Evolutionary conservation across 2,888 invertebrate species (phyloP).

Genomic region (Bellardia bayeri): DNA sequence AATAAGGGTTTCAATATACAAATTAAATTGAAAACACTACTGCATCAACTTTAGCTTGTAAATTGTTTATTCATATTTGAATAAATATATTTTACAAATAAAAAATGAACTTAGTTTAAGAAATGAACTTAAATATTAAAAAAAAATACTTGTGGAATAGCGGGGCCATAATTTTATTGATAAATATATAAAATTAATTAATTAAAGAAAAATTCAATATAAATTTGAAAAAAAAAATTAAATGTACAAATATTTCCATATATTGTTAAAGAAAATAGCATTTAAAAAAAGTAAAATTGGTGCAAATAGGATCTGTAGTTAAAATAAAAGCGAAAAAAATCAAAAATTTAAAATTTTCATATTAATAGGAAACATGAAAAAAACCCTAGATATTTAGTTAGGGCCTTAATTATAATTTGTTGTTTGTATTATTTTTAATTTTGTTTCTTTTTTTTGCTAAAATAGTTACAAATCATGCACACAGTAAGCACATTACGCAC

Average conservation of each 20-base stretch:
- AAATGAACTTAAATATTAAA: slow-evolving; percentile 58
- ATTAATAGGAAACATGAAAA: slow-evolving; percentile 43
- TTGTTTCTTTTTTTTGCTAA: slow-evolving; percentile 46
- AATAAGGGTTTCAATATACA: slow-evolving; percentile 25
- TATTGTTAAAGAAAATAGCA: slow-evolving; percentile 66
- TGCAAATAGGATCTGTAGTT: slow-evolving; percentile 64
- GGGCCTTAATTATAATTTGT: slow-evolving; percentile 52
- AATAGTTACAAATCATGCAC: slow-evolving; percentile 61
- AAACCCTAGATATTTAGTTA: slow-evolving; percentile 43
- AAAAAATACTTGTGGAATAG: slow-evolving; percentile 83
- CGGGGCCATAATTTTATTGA: slow-evolving; percentile 83
- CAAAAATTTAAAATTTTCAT: slow-evolving; percentile 64
- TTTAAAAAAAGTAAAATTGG: slow-evolving; percentile 68
- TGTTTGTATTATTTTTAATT: slow-evolving; percentile 60
- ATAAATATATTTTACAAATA: slow-evolving; percentile 56
- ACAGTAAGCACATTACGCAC: slow-evolving; percentile 70
- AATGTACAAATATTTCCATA: slow-evolving; percentile 72
- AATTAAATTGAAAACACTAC: not conserved
- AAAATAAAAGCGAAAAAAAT: slow-evolving; percentile 51
- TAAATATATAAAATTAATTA: slow-evolving; percentile 67
- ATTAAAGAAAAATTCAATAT: slow-evolving; percentile 53
- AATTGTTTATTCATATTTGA: slow-evolving; percentile 46
- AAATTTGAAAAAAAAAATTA: slow-evolving; percentile 65
- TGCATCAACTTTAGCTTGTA: slow-evolving; percentile 69
- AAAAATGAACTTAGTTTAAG: slow-evolving; percentile 47